Base-by-base conservation (phyloP, 53 echinoderm and acorn worm genomes). In the Paracentrotus lividus region DNA sequence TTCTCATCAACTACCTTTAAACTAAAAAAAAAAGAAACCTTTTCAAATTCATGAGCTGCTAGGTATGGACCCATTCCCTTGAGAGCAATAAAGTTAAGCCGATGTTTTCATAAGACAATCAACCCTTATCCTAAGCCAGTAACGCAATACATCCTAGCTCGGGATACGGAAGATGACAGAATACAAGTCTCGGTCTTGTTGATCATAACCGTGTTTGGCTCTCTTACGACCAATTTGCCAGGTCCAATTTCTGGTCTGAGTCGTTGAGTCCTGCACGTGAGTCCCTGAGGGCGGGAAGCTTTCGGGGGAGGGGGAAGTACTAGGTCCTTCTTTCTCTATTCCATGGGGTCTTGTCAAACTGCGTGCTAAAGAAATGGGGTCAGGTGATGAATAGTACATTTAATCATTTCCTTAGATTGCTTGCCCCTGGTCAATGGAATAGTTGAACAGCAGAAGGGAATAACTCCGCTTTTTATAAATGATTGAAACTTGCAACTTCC, bases 181-280 rank as follows among this genome's bases (percentile, higher is more conserved):
- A 66, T 66, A 61, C 61, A 60, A 65, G 61, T 38, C 27, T 42
- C 13, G 66, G 64, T 49, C 90, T 42, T 90, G 90, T 90, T 51
- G 66, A 66, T 42, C 65, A 36, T 90, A 90, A 90, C 40, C 90
- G 32, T 61, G 66, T 65, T 66, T 90, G 90, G 90, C 64, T 90
- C 90, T 65, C 45, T 67, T 40, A 90, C 90, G 64, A 90, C 90
- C 90, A 90, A 90, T 90, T 90, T 90, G 90, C 66, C 90, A 64
- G 40, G 40, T 42, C 67, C 33, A 61, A 90, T 90, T 90, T 90
- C 90, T 90, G 64, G 90, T 88, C 12, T 13, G 88, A 21, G 8
- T 88, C 36, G 5, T 59, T 56, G 57, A 53, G 88, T 40, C 38
- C 29, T 53, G 55, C 88, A 53, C 88, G 88, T 57, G 88, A 40